Evolutionary conservation across 1,140 invertebrate genomes (phyloP).

Genomic region (Drosophila orena): DNA sequence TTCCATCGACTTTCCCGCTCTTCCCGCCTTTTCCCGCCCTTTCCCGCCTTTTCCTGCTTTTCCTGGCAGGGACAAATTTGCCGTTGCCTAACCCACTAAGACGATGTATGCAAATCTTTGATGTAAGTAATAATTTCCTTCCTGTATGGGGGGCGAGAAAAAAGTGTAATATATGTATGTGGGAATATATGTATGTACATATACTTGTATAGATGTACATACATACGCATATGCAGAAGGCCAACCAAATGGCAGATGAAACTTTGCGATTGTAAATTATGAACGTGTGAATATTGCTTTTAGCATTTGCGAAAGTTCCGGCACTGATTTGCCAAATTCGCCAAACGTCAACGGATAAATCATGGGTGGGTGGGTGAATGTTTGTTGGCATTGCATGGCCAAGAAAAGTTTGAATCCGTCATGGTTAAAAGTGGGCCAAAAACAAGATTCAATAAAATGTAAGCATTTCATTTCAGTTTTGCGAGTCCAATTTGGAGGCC

Average conservation of each 20-base stretch:
- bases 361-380: not conserved
- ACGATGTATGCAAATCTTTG: slow-evolving; percentile 80
- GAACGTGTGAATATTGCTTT: slow-evolving; percentile 74
- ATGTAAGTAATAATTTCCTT: slow-evolving; percentile 83
- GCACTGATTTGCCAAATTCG: slow-evolving; percentile 63
- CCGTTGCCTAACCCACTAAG: slow-evolving; percentile 50
- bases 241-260: slow-evolving; percentile 47
- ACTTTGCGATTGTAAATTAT: slow-evolving; percentile 77
- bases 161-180: slow-evolving; percentile 3
- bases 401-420: slow-evolving; percentile 10
- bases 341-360: slow-evolving; percentile 47
- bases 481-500: too few relatives aligned
- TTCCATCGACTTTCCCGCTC: not conserved
- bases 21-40: too few relatives aligned
- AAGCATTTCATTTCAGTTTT: slow-evolving; percentile 5
- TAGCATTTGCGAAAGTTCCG: slow-evolving; percentile 59
- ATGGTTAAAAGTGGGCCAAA: slow-evolving; percentile 6
- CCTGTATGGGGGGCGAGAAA: slow-evolving; percentile 34
- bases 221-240: slow-evolving; percentile 1
- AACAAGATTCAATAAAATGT: not conserved
- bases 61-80: slow-evolving; percentile 36
- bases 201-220: too few relatives aligned
- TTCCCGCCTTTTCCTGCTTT: not conserved
- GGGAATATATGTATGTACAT: not conserved
- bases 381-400: not conserved